phyloP scores from a whole-genome alignment of 2,797 vertebrate species.

The Macropodus opercularis region DNA sequence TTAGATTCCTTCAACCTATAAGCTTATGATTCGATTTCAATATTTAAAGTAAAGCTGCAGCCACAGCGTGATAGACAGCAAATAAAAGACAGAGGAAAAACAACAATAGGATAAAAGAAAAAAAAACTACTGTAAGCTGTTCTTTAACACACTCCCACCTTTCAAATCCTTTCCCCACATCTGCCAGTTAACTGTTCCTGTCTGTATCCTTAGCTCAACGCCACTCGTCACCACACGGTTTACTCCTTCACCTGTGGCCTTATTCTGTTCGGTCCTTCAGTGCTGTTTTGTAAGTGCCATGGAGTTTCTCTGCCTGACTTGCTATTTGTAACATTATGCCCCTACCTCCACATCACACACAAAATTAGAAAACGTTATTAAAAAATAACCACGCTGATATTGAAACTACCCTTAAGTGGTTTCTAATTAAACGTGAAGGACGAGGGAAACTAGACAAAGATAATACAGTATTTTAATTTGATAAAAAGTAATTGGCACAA shows the following conservation, averaged over 20 bases:
- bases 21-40: constrained; percentile 46
- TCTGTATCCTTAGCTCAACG: constrained; percentile 16
- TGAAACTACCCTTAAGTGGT: constrained; percentile 48
- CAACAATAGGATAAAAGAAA: background rate
- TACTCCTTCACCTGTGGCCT: constrained; percentile 18
- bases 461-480: constrained; percentile 67
- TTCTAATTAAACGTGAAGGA: constrained; percentile 61
- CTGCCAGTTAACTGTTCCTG: constrained; percentile 16
- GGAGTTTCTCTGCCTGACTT: constrained; percentile 27
- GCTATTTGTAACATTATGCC: constrained; percentile 54
- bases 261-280: constrained; percentile 26
- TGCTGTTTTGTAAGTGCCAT: constrained; percentile 25
- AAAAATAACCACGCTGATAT: constrained; percentile 65
- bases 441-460: constrained; percentile 44
- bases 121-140: constrained; percentile 26
- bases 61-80: constrained; percentile 46
- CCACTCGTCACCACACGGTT: background rate
- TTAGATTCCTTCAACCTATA: constrained; percentile 56
- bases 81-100: too few relatives aligned
- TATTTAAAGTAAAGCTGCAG: constrained; percentile 38
- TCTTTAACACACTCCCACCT: constrained; percentile 33
- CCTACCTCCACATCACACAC: constrained; percentile 55
- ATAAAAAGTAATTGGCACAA: constrained; percentile 40
- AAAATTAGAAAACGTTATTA: constrained; percentile 70
- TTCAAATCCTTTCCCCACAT: constrained; percentile 22